phyloP scores from a whole-genome alignment of 2,888 invertebrate species.

The Lypha dubia region DNA sequence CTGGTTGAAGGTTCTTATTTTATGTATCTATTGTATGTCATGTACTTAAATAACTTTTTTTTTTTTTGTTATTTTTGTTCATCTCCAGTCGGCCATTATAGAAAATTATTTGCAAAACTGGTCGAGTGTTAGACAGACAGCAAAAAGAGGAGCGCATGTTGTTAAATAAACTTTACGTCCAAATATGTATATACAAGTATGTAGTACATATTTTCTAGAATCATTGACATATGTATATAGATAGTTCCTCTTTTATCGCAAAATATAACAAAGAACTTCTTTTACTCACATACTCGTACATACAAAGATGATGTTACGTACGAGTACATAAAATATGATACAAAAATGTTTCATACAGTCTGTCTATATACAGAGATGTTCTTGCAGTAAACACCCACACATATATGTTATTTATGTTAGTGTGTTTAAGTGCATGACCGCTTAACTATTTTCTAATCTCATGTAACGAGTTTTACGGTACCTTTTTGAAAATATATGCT shows the following conservation, averaged over 20 bases:
- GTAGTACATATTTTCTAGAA: conserved; percentile 4
- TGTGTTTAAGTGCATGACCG: background rate
- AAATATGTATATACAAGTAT: conserved; percentile 34
- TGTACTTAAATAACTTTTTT: background rate
- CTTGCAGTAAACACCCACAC: no score
- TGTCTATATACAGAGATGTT: background rate
- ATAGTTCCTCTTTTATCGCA: background rate
- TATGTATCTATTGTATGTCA: background rate
- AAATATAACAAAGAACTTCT: conserved; percentile 15
- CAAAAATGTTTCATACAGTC: conserved; percentile 4
- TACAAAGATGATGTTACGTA: conserved; percentile 3
- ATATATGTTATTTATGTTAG: no score
- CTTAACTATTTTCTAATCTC: conserved; percentile 36
- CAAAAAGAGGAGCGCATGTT: conserved; percentile 2
- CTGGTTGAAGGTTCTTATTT: conserved; percentile 3
- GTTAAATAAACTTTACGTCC: conserved; percentile 58
- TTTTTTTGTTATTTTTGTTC: background rate
- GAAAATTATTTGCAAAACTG: conserved; percentile 18
- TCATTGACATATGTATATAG: conserved; percentile 34
- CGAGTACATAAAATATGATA: conserved; percentile 30
- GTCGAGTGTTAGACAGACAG: background rate
- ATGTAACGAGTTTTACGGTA: conserved; percentile 34
- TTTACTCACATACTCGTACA: background rate
- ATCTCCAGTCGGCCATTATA: conserved; percentile 24
- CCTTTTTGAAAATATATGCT: conserved; percentile 23